A percentile compares a stretch with the other conserved stretches of the same genome.
Conservation (phyloP, 2,797 vertebrate genomes). For the Menidia menidia region DNA sequence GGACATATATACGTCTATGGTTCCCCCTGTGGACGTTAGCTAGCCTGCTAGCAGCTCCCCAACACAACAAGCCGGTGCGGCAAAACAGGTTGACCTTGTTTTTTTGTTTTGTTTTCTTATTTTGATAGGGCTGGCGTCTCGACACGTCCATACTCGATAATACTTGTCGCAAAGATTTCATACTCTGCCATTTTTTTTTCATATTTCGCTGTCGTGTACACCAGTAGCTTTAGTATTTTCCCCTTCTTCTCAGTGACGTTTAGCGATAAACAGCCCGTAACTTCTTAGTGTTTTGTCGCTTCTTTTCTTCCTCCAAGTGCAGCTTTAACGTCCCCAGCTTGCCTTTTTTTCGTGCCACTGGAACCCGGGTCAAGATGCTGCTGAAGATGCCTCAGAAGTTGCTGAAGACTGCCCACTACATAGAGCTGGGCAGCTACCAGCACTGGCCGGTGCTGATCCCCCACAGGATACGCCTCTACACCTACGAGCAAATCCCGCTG, state of each 20-base stretch:
- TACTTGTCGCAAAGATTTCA: background rate
- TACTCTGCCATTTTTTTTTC: no score
- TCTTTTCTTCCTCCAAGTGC: background rate
- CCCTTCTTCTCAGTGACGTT: background rate
- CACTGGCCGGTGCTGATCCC: constrained; percentile 95
- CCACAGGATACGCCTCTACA: constrained; percentile 93
- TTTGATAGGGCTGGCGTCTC: background rate
- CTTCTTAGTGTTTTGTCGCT: background rate
- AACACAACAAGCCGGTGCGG: background rate
- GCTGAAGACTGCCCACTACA: constrained; percentile 91
- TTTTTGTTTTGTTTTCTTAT: background rate
- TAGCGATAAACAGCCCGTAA: background rate
- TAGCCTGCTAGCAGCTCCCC: constrained; percentile 6
- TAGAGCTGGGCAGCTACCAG: constrained; percentile 94
- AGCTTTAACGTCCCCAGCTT: constrained; percentile 32
- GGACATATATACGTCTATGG: background rate
- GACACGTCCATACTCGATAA: no score
- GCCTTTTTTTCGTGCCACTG: background rate
- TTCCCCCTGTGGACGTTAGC: constrained; percentile 13
- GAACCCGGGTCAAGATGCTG: constrained; percentile 62
- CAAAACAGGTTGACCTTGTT: background rate
- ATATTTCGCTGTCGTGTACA: background rate
- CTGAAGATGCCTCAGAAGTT: constrained; percentile 89
- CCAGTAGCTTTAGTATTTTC: background rate
- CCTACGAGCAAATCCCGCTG: constrained; percentile 94